Conservation (phyloP, 2,113 vertebrate genomes). For the Indri indri region DNA sequence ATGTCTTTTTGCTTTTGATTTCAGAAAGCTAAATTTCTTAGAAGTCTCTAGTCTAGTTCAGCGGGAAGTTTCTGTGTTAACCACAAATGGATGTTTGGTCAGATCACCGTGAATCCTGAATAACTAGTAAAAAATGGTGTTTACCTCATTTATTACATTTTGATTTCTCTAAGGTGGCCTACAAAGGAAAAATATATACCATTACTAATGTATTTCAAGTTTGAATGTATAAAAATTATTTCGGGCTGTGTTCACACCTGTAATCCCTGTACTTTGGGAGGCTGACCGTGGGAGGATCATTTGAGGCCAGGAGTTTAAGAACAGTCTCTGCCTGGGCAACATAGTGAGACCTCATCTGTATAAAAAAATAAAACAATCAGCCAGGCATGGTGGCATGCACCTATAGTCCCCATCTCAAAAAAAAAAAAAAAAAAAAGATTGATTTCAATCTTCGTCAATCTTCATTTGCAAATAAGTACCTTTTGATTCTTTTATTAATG, state of each 20-base stretch:
- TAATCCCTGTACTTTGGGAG: no score
- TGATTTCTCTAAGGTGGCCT: neutral
- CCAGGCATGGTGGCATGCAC: no score
- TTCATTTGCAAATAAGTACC: neutral
- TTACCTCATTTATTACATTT: neutral
- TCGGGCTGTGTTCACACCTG: neutral
- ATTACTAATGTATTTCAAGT: neutral
- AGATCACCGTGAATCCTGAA: neutral
- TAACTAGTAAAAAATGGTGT: neutral
- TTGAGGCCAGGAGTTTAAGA: no score
- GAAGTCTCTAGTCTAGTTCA: neutral
- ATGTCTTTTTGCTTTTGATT: neutral
- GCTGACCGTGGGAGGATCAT: no score
- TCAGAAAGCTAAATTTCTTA: slow-evolving; percentile 16
- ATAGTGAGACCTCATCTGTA: no score
- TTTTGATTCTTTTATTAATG: neutral
- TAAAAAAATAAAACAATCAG: no score
- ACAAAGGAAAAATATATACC: neutral
- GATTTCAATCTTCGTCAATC: neutral
- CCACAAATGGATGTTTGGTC: neutral
- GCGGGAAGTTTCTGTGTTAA: neutral
- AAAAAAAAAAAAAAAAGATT: neutral
- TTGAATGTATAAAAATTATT: neutral
- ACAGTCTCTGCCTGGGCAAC: no score
- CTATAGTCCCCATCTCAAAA: no score